A percentile compares a stretch with the other conserved stretches of the same genome.
Conservation (phyloP, 2,113 vertebrate species). For the Silurus meridionalis region DNA sequence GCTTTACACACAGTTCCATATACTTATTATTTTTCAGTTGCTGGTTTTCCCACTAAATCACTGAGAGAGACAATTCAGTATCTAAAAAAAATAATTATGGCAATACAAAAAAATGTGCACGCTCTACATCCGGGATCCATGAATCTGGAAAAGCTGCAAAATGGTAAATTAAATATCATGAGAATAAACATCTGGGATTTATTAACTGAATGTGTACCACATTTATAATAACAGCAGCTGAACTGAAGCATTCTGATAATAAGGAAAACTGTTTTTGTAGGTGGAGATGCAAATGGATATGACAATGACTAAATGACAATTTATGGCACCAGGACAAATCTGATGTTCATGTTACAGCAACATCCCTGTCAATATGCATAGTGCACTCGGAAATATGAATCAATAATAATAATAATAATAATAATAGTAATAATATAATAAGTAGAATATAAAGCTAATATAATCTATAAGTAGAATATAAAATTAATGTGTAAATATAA, state of each 20-base stretch:
- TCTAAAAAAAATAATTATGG: constrained; percentile 27
- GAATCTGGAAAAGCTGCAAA: constrained; percentile 78
- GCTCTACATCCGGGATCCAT: constrained; percentile 76
- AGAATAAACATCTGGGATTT: constrained; percentile 23
- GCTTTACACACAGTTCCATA: constrained; percentile 10
- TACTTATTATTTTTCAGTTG: constrained; percentile 19
- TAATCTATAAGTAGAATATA: background rate
- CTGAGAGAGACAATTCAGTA: constrained; percentile 14
- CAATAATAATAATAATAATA: background rate
- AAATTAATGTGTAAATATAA: background rate
- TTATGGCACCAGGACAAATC: constrained; percentile 23
- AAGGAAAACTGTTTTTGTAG: constrained; percentile 27
- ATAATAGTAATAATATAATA: background rate
- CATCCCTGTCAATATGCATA: background rate
- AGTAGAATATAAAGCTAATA: background rate
- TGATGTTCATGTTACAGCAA: background rate
- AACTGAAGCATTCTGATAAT: background rate
- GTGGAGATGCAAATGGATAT: constrained; percentile 55
- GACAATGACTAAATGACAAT: constrained; percentile 55
- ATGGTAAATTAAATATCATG: constrained; percentile 30
- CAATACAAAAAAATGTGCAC: constrained; percentile 39
- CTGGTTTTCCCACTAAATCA: constrained; percentile 38
- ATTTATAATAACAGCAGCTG: background rate
- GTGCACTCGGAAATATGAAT: background rate
- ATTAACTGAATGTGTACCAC: background rate